Evolutionary conservation across 2,797 vertebrate genomes (phyloP), one percentile per base, ranked within the genome.

Genomic region (Danio tinwini): DNA sequence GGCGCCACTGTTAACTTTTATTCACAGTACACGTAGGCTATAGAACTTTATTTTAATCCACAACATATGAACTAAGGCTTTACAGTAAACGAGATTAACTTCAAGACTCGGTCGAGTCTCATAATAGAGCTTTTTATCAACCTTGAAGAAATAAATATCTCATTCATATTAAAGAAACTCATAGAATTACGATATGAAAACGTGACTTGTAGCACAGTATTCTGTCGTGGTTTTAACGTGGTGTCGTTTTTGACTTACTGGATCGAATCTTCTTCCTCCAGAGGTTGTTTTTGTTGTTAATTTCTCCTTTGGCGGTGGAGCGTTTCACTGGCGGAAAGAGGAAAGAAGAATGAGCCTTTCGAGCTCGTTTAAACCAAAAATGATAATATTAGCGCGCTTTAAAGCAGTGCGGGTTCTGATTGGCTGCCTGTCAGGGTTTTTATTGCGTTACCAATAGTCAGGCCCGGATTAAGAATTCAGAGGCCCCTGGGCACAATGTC

Each of bases 181-280:
- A n/a, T n/a, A n/a, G n/a, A 37, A 8, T 1, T 7, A 52, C 2
- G 5, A 53, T 19, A 19, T 17, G 39, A 69, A 21, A 55, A 13
- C 0, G 8, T 50, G 5, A 6, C 37, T 19, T 4, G 13, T 4
- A 6, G 42, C 17, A 71, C 52, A 14, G 19, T 4, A 37, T 69
- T 39, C 14, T 52, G 47, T 5, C 3, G 9, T 40, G 49, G 12
- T 14, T 62, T 53, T 40, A 49, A 70, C 10, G 5, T 17, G 19
- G 13, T 17, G 16, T 53, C 53, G 53, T 14, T 75, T 63, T 53
- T 53, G 16, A 39, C 92, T 91, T 88, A 93, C 93, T 88, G 1
- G 89, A 82, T 81, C 83, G 83, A 82, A 93, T 92, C 83, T 92
- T 93, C 47, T 82, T 88, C 67, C 87, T 94, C 93, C 92, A 93